Base-by-base conservation (phyloP, 2,888 invertebrate species). In the Synergus itoensis region DNA sequence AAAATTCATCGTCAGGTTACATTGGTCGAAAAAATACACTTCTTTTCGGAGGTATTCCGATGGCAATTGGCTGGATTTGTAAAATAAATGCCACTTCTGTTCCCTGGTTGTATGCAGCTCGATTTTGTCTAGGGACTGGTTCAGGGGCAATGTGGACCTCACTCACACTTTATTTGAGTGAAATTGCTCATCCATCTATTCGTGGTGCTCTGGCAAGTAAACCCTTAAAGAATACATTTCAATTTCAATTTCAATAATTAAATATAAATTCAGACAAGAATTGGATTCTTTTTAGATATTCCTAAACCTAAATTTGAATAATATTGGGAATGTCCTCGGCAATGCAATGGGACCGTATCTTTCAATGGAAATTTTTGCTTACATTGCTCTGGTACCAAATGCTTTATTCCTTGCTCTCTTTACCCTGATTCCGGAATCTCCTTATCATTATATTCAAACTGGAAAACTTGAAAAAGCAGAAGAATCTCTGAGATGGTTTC, bases 311-410 rank as follows among this genome's bases (percentile, higher is more conserved):
- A 91, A 89, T 78, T 86, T 82, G 69, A 84, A 86, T n/a, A 84
- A 89, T 7, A 77, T 90, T 76, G 92, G 92, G 45, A 82, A 87
- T 75, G 88, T 92, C 80, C 57, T 92, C 77, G 92, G 92, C 16
- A 91, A 90, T 79, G 81, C 87, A 12, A 90, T 92, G 88, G 92
- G 92, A n/a, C 86, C 92, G n/a, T 90, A 90, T 82, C 78, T 92
- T 62, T 85, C 90, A 21, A 89, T 92, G 89, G 84, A 87, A 76
- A 79, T 87, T 78, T 92, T 88, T 81, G 87, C 88, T 8, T 90
- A 89, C 85, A 85, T 89, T 65, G 86, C 88, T 75, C 86, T 92
- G 62, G 82, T 88, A 4, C 87, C 88, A 75, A 90, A 87, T 77
- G 83, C 87, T 28, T 81, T 89, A 64, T 92, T 90, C 84, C 83